Conservation (phyloP, 2,113 vertebrate genomes). For the Sardina pilchardus region DNA sequence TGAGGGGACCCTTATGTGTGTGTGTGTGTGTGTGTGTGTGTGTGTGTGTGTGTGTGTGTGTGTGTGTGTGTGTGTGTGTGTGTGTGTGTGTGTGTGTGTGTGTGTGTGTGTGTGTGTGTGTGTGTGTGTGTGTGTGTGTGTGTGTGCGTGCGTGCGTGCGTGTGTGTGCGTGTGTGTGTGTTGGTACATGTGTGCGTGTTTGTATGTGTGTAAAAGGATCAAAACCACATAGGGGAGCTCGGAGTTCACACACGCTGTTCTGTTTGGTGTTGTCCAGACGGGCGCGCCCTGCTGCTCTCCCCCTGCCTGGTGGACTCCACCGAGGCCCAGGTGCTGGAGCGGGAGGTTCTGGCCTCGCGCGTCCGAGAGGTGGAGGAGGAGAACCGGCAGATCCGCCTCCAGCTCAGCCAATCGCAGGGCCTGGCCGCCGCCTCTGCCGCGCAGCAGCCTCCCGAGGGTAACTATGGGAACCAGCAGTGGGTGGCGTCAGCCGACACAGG, state of each 20-base stretch:
- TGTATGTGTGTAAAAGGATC: no score
- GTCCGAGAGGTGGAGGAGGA: constrained; percentile 85
- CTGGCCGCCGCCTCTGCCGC: constrained; percentile 43
- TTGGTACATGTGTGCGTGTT: no score
- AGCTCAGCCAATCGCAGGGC: constrained; percentile 75
- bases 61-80: no score
- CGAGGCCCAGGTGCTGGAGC: constrained; percentile 67
- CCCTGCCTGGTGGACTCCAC: constrained; percentile 68
- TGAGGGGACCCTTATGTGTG: no score
- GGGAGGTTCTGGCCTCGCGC: constrained; percentile 73
- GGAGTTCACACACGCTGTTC: background rate
- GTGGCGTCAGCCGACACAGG: constrained; percentile 74
- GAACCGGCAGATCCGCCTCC: constrained; percentile 81
- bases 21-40: no score
- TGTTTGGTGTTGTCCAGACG: constrained; percentile 51
- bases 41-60: no score
- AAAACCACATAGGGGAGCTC: no score
- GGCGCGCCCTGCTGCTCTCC: constrained; percentile 66
- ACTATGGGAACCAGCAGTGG: constrained; percentile 78
- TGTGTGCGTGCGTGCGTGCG: no score
- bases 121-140: no score
- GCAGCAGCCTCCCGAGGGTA: constrained; percentile 57
- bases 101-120: no score
- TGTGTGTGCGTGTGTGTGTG: no score
- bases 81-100: no score